Conservation (phyloP, 1,140 invertebrate species). For the Tetraneura akinire region DNA sequence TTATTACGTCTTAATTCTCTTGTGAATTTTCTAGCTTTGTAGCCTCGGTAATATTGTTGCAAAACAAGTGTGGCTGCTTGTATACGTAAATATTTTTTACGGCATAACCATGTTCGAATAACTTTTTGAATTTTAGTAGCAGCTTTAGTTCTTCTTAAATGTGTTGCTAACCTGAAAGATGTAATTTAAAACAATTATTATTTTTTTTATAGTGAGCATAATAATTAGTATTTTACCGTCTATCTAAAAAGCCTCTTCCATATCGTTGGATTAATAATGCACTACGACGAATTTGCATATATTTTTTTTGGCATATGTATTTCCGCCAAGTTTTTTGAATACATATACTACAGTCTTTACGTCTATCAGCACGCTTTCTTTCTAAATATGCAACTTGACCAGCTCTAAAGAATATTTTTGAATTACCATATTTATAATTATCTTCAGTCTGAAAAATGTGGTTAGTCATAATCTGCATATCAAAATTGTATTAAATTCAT, state of each 20-base stretch:
- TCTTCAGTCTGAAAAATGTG: slow-evolving; percentile 73
- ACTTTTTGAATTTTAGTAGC: slow-evolving; percentile 75
- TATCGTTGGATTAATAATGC: slow-evolving; percentile 74
- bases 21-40: slow-evolving; percentile 71
- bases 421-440: slow-evolving; percentile 95
- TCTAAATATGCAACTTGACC: slow-evolving; percentile 98
- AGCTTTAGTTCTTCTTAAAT: slow-evolving; percentile 28
- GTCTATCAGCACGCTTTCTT: slow-evolving; percentile 83
- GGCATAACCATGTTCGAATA: slow-evolving; percentile 75
- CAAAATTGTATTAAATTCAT: no score
- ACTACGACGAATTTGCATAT: slow-evolving; percentile 67
- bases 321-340: slow-evolving; percentile 89
- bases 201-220: no score
- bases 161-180: slow-evolving; percentile 32
- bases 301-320: slow-evolving; percentile 76
- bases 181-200: slow-evolving; percentile 42
- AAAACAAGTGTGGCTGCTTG: slow-evolving; percentile 63
- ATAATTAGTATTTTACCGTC: slow-evolving; percentile 62
- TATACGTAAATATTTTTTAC: slow-evolving; percentile 68
- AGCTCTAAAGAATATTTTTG: slow-evolving; percentile 97
- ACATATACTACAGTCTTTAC: slow-evolving; percentile 83
- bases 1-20: slow-evolving; percentile 64
- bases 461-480: background rate
- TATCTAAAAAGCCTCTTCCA: slow-evolving; percentile 75
- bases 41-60: slow-evolving; percentile 76